Evolutionary conservation across 1,140 invertebrate species (phyloP), one percentile per base, ranked within the genome.

Genomic region (Melitaea cinxia): DNA sequence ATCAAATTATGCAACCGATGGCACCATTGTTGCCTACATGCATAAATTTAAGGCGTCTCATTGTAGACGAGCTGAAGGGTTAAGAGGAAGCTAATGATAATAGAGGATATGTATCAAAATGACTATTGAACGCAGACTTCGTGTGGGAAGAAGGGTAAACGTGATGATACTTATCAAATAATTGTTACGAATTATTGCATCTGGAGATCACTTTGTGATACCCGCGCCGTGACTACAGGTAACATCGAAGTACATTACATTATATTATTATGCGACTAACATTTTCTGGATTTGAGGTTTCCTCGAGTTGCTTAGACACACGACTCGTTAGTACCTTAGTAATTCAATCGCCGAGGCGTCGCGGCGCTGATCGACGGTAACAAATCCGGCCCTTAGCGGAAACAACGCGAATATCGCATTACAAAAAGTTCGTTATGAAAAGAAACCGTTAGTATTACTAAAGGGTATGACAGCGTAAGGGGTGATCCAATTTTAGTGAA

Each of bases 1-100:
- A 91, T 91, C 88, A 91, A 91, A 89, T 91, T 89, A 91, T 91
- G 84, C 86, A 87, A 83, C 82, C 81, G 80, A 83, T 81, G 85
- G 73, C 65, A 78, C 79, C 72, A 85, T 91, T 90, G 88, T 90
- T 78, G 59, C 39, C 52, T 75, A 77, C 77, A 78, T 88, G 84
- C 81, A 89, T 90, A 89, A 85, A 84, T 90, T 88, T 77, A 68
- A 85, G 80, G 85, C 77, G 66, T 73, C 72, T 65, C 73, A 84
- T 81, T 84, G 83, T 84, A 85, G 80, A 85, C 54, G 72, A 63
- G 68, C 72, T 59, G 76, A 82, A 84, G 84, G 85, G 85, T 83
- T 74, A 71, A 69, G 66, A 72, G 71, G 70, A 78, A 77, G 78
- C 67, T 73, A 45, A 70, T 68, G 70, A 86, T 82, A 82, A 82